Conservation (phyloP, 2,888 invertebrate genomes). For the Anthrax anthrax region DNA sequence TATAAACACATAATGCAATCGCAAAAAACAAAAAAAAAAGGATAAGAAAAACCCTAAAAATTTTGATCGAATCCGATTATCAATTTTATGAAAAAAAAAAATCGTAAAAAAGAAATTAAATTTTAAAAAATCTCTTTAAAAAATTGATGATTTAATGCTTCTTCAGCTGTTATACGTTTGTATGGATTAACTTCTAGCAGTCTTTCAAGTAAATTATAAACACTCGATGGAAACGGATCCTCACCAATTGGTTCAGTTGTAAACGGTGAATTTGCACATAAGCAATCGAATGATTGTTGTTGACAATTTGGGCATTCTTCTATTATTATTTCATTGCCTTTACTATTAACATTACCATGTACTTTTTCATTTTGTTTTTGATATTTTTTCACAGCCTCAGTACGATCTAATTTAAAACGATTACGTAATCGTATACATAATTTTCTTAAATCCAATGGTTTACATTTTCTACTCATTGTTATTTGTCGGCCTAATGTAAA, state of each 20-base stretch:
- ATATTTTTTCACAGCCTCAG: conserved; percentile 22
- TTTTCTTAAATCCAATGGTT: conserved; percentile 36
- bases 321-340: conserved; percentile 14
- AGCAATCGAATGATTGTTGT: conserved; percentile 30
- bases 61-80: too few relatives aligned
- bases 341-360: neutral
- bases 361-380: conserved; percentile 10
- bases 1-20: too few relatives aligned
- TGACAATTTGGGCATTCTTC: conserved; percentile 32
- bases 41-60: too few relatives aligned
- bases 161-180: conserved; percentile 54
- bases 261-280: conserved; percentile 28
- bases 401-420: conserved; percentile 25
- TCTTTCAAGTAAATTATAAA: conserved; percentile 55
- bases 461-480: conserved; percentile 37
- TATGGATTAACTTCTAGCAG: conserved; percentile 69
- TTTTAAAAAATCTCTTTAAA: conserved; percentile 25
- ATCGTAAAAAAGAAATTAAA: neutral
- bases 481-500: conserved; percentile 43
- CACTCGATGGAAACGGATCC: conserved; percentile 48
- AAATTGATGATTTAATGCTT: conserved; percentile 65
- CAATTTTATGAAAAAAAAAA: too few relatives aligned
- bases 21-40: too few relatives aligned
- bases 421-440: conserved; percentile 34
- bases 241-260: conserved; percentile 23